Conservation (phyloP, 2,797 vertebrate genomes). For the Platyrinchus mystaceus region DNA sequence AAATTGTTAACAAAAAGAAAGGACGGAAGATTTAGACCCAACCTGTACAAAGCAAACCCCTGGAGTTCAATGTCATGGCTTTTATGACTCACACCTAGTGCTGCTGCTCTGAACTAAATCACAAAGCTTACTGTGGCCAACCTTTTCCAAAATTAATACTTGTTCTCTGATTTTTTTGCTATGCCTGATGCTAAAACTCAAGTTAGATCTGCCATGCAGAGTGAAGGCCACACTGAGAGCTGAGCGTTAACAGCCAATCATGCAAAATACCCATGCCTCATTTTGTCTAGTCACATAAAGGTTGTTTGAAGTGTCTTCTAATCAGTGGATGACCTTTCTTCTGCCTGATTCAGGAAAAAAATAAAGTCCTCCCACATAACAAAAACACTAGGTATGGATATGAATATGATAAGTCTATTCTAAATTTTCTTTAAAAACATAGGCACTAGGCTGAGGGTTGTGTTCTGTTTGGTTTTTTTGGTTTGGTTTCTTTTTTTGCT, state of each 20-base stretch:
- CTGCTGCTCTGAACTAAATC: neutral
- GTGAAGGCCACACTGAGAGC: neutral
- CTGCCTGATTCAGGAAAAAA: neutral
- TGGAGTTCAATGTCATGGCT: neutral
- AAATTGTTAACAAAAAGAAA: neutral
- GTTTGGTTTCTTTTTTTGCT: neutral
- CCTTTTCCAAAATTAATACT: neutral
- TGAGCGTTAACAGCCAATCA: neutral
- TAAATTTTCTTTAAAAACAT: neutral
- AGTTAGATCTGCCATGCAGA: neutral
- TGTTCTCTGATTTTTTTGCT: neutral
- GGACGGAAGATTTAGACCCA: neutral
- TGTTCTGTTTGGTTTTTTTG: accelerated
- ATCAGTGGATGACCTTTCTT: neutral
- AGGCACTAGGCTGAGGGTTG: accelerated
- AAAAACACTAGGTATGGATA: neutral
- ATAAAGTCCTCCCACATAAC: neutral
- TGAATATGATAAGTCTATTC: neutral
- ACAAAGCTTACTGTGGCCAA: neutral
- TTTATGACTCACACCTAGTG: neutral
- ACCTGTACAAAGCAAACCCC: neutral
- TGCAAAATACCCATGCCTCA: neutral
- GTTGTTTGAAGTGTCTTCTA: neutral
- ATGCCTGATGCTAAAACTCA: neutral
- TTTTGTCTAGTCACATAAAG: neutral